Percentiles rank a stretch among this genome's conserved stretches.
phyloP scores from a whole-genome alignment of 1,140 invertebrate genomes.

The Helicorthomorpha holstii region DNA sequence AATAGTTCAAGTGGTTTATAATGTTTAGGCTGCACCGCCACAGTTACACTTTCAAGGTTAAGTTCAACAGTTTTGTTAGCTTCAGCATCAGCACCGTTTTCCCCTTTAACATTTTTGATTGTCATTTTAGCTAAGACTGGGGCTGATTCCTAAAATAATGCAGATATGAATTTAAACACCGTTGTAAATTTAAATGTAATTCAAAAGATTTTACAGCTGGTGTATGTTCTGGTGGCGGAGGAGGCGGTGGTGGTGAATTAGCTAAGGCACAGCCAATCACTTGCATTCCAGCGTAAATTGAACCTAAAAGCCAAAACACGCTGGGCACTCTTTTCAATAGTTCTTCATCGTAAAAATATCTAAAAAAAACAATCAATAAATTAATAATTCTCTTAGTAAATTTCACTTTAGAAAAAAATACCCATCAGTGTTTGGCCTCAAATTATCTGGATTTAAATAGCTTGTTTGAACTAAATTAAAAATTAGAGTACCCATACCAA shows the following conservation, averaged over 20 bases:
- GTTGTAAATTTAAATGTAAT: not conserved
- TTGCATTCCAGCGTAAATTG: conserved; percentile 24
- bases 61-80: too few relatives aligned
- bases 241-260: conserved; percentile 15
- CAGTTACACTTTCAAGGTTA: too few relatives aligned
- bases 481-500: conserved; percentile 26
- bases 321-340: conserved; percentile 24
- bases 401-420: conserved; percentile 3
- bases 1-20: conserved; percentile 13
- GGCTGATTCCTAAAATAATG: not conserved
- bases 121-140: too few relatives aligned
- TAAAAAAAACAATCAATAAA: conserved; percentile 9
- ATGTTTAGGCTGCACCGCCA: too few relatives aligned
- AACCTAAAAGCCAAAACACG: conserved; percentile 25
- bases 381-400: not conserved
- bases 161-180: not conserved
- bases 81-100: too few relatives aligned
- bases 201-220: too few relatives aligned
- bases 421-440: conserved; percentile 15
- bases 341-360: conserved; percentile 22
- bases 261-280: conserved; percentile 18
- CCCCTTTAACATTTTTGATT: too few relatives aligned
- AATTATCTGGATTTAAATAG: conserved; percentile 28
- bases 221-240: too few relatives aligned
- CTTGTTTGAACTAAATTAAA: conserved; percentile 27